These are phyloP conservation scores for Podiceps cristatus DNA, from an alignment of 2,113 vertebrate species.

Conservation along the genomic window DNA sequence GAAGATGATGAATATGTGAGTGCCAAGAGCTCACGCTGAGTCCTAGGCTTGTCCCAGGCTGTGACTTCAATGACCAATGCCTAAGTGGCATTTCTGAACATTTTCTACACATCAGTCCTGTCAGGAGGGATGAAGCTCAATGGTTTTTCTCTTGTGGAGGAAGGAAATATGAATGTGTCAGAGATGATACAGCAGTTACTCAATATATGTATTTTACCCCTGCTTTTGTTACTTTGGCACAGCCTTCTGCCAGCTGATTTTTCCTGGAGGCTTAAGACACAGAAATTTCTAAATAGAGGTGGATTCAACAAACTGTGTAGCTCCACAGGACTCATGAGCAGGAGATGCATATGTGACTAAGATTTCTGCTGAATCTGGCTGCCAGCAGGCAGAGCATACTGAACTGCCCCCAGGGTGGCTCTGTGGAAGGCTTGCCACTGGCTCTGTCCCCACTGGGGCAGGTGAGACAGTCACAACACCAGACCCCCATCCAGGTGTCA, in stretches of 20 bases:
- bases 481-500: not conserved
- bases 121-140: not conserved
- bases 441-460: not conserved
- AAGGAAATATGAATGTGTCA: not conserved
- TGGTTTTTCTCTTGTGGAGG: not conserved
- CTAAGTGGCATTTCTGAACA: not conserved
- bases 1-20: conserved; percentile 7
- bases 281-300: not conserved
- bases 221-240: not conserved
- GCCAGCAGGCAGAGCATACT: not conserved
- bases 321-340: not conserved
- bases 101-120: not conserved
- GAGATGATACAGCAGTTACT: not conserved
- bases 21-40: accelerated
- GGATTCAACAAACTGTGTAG: not conserved
- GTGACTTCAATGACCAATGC: not conserved
- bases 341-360: not conserved
- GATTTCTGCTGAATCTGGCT: not conserved
- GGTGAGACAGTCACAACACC: not conserved
- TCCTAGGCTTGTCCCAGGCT: not conserved
- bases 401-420: not conserved
- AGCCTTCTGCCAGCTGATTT: not conserved
- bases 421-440: not conserved
- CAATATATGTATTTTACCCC: not conserved
- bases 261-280: not conserved